phyloP scores from a whole-genome alignment of 2,113 vertebrate genomes.

The Hassar affinis region DNA sequence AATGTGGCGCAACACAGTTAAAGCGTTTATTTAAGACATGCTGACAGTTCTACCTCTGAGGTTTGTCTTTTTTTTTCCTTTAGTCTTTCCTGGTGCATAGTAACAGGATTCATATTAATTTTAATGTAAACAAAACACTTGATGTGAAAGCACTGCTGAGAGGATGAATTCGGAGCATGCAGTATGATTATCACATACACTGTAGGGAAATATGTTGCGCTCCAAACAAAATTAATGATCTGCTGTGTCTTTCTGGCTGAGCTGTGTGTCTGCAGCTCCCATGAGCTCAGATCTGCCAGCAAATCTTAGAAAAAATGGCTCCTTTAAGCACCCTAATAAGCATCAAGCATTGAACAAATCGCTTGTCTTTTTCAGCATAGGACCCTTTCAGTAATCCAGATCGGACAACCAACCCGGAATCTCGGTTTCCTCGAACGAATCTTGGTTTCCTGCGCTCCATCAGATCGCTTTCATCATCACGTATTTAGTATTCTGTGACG shows the following conservation, averaged over 20 bases:
- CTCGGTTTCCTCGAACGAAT: no score
- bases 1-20: background rate
- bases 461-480: background rate
- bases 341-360: background rate
- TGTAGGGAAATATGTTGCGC: background rate
- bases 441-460: no score
- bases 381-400: background rate
- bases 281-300: background rate
- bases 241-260: background rate
- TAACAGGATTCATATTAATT: background rate
- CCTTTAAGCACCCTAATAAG: background rate
- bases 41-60: background rate
- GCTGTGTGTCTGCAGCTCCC: background rate
- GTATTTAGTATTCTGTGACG: background rate
- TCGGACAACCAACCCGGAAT: background rate
- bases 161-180: constrained; percentile 1
- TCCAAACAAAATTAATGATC: background rate
- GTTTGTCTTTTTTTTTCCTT: background rate
- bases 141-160: background rate
- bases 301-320: background rate
- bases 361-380: background rate
- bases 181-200: background rate
- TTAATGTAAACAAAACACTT: constrained; percentile 13
- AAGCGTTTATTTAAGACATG: background rate
- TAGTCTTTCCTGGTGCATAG: background rate